Conservation (phyloP, 2,113 vertebrate genomes). For the Perccottus glenii region DNA sequence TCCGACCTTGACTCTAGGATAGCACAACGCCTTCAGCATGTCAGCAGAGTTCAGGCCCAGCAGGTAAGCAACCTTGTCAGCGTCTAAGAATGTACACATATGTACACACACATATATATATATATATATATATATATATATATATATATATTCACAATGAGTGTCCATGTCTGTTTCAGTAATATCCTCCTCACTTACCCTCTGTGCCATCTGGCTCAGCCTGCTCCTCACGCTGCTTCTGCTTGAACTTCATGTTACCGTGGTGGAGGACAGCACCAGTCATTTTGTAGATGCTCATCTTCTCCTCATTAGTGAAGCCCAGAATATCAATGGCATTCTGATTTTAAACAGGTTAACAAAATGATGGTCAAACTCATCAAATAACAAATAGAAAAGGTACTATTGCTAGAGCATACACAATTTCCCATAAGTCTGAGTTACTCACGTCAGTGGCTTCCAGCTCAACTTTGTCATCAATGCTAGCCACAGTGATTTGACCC, state of each 20-base stretch:
- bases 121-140: neutral
- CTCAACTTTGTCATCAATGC: slow-evolving; percentile 71
- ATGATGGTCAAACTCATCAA: neutral
- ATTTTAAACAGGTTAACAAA: neutral
- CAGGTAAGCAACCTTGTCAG: slow-evolving; percentile 68
- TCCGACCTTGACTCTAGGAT: slow-evolving; percentile 69
- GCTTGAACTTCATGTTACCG: slow-evolving; percentile 71
- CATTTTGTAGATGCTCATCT: slow-evolving; percentile 73
- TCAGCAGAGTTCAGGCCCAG: slow-evolving; percentile 72
- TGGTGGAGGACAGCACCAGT: slow-evolving; percentile 70
- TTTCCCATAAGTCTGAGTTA: slow-evolving; percentile 8
- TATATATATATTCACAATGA: neutral
- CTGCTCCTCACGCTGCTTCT: slow-evolving; percentile 77
- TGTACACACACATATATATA: neutral
- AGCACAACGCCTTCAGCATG: slow-evolving; percentile 71
- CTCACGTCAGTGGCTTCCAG: slow-evolving; percentile 70
- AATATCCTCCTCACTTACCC: slow-evolving; percentile 56
- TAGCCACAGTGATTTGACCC: slow-evolving; percentile 69
- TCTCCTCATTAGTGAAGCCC: slow-evolving; percentile 71
- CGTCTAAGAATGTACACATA: slow-evolving; percentile 41
- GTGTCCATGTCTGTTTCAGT: neutral
- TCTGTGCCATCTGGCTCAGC: slow-evolving; percentile 73
- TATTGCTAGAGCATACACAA: neutral
- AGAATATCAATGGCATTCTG: slow-evolving; percentile 77
- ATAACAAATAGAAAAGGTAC: no score